Base-by-base conservation (phyloP, 2,113 vertebrate species). In the Setophaga coronata region DNA sequence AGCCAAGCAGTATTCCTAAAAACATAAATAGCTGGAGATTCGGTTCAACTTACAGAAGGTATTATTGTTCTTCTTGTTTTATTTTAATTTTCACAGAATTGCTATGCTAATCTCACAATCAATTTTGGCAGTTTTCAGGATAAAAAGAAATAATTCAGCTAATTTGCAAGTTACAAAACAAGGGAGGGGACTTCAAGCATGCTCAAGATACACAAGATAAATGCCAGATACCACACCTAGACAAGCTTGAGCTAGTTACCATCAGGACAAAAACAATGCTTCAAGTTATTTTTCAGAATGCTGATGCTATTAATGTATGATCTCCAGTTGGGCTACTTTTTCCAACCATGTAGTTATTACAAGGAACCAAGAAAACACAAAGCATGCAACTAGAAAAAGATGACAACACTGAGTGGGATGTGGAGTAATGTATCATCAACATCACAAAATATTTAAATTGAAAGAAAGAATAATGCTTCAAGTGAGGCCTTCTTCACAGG, bases 211-310 rank as follows among this genome's bases (percentile, higher is more conserved):
- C 15, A 67, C 60, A 71, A 91, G 62, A 56, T 48, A 82, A 91
- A 66, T 82, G 82, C 90, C 88, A 67, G 67, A 87, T 34, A 86
- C 91, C 96, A 97, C 91, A 97, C 90, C 95, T 94, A 96, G 81
- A 94, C 90, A 97, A 84, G 90, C 82, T 82, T 65, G 84, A 95
- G 89, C 91, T 92, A 95, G 94, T 84, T 89, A 91, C 57, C 38
- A 91, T 36, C 42, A 45, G 74, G 64, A 64, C 88, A 95, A 97
- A 96, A 96, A 72, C 77, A 97, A 89, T 7, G 54, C 56, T 97
- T 85, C 80, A 53, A 80, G 78, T 90, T 88, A 89, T 51, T 47
- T 79, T 82, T 71, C 58, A 80, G 69, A 71, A 83, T 24, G 25
- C 34, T 79, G 74, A 96, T 82, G 70, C 66, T 86, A 71, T 82